These are phyloP conservation scores for Paramormyrops hopkinsi DNA, from an alignment of 2,797 vertebrate species.

Conservation along the genomic window DNA sequence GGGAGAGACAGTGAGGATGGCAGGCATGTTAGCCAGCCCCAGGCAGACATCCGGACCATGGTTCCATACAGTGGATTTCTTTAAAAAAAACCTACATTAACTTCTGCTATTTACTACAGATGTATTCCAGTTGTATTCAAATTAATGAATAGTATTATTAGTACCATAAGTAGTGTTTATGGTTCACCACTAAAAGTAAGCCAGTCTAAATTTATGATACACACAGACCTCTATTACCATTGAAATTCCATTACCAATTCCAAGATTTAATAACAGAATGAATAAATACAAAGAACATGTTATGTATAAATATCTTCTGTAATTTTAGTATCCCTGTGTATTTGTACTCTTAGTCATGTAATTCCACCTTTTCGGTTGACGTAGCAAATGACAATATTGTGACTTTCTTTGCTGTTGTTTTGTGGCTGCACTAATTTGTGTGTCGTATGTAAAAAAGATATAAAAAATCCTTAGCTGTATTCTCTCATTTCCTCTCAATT, in stretches of 20 bases:
- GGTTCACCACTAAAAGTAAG: neutral
- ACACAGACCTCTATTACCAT: neutral
- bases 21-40: neutral
- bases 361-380: neutral
- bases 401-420: neutral
- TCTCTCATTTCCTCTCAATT: neutral
- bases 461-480: neutral
- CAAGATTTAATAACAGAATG: neutral
- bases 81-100: neutral
- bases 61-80: neutral
- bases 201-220: constrained; percentile 2
- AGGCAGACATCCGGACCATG: neutral
- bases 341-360: constrained; percentile 1
- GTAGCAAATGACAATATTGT: neutral
- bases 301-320: constrained; percentile 13
- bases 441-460: neutral
- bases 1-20: neutral
- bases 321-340: neutral
- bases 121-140: neutral
- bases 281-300: neutral
- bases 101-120: neutral
- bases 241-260: constrained; percentile 14
- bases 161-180: neutral
- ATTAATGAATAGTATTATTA: neutral
- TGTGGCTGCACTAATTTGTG: neutral